A percentile compares a stretch with the other conserved stretches of the same genome.
Evolutionary conservation across 2,888 invertebrate species (phyloP).

Genomic region (Gordius sp.): DNA sequence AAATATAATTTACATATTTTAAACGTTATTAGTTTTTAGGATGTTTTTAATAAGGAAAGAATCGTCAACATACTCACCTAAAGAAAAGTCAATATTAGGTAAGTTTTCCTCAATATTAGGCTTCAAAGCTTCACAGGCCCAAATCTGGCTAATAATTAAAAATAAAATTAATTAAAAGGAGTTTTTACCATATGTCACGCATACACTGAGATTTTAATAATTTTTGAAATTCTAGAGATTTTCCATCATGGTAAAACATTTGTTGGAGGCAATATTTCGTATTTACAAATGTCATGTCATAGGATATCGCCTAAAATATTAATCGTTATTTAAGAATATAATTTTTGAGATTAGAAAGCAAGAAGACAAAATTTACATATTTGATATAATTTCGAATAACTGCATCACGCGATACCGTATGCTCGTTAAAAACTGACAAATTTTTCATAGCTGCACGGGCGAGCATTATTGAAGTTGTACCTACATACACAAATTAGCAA

Average conservation of each 20-base stretch:
- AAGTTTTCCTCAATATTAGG: not conserved
- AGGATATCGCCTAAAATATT: not conserved
- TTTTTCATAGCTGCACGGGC: not conserved
- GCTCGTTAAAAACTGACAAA: not conserved
- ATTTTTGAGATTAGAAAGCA: not conserved
- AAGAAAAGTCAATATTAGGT: not conserved
- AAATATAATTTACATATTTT: too few species aligned
- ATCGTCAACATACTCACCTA: not conserved
- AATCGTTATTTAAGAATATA: not conserved
- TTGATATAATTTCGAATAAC: conserved; percentile 9
- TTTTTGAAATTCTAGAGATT: conserved; percentile 1
- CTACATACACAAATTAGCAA: not conserved
- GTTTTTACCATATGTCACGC: not conserved
- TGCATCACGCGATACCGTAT: not conserved
- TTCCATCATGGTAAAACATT: conserved; percentile 13
- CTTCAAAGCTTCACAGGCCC: not conserved
- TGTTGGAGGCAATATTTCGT: conserved; percentile 14
- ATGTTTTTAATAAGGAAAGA: too few species aligned
- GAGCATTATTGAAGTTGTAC: not conserved
- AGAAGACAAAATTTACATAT: conserved; percentile 2
- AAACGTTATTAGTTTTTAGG: too few species aligned
- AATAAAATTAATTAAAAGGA: conserved; percentile 4
- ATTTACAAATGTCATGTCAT: conserved; percentile 5
- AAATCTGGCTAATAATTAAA: not conserved
- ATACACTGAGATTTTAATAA: not conserved